Conservation (phyloP, 2,888 invertebrate genomes). For the Drosophila ezoana region DNA sequence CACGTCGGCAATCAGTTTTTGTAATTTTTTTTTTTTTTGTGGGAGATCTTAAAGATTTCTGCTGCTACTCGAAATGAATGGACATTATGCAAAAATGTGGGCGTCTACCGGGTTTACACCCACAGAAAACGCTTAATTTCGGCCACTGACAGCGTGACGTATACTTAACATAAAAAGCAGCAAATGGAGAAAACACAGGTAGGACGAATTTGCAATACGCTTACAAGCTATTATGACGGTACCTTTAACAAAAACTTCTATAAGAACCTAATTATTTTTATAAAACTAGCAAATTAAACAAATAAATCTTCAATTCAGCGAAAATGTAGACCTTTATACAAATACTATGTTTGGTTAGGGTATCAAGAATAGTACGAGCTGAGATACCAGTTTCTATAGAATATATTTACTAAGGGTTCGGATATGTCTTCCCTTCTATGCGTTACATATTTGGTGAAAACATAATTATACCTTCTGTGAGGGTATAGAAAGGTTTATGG, state of each 20-base stretch:
- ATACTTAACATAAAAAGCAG: conserved; percentile 34
- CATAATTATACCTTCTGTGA: conserved; percentile 12
- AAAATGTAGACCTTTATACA: too few species aligned
- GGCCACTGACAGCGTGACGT: conserved; percentile 29
- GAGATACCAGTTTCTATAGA: too few species aligned
- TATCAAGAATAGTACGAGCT: too few species aligned
- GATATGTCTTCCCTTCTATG: background rate
- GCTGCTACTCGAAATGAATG: conserved; percentile 37
- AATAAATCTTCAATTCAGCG: too few species aligned
- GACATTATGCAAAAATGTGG: conserved; percentile 56
- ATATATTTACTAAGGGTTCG: too few species aligned
- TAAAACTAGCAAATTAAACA: background rate
- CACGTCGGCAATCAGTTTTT: conserved; percentile 41
- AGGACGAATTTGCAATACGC: background rate
- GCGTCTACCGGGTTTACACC: conserved; percentile 35
- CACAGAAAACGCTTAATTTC: conserved; percentile 30
- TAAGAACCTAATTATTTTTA: background rate
- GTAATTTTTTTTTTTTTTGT: background rate
- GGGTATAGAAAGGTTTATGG: conserved; percentile 15
- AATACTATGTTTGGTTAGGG: too few species aligned
- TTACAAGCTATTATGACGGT: background rate
- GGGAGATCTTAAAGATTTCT: conserved; percentile 32
- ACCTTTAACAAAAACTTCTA: background rate
- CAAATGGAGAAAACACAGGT: background rate
- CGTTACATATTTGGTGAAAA: conserved; percentile 1